Evolutionary conservation across 2,888 invertebrate species (phyloP).

Genomic region (Ormia ochracea): DNA sequence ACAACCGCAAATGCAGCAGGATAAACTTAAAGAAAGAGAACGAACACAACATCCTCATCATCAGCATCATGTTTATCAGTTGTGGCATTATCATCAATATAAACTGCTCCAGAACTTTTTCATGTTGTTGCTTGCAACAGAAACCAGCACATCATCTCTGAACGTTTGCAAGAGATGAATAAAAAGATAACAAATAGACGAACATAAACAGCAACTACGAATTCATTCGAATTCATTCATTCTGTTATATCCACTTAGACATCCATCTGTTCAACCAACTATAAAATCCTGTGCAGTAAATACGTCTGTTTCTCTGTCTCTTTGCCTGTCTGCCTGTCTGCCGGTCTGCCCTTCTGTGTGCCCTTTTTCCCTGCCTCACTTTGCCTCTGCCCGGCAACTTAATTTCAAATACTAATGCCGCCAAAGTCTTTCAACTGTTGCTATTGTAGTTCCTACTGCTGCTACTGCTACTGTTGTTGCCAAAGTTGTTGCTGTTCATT

Average conservation of each 20-base stretch:
- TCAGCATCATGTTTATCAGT: conserved; percentile 40
- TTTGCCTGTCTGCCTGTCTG: neutral
- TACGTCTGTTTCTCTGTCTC: neutral
- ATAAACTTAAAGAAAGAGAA: neutral
- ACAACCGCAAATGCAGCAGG: conserved; percentile 41
- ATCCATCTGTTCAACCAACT: neutral
- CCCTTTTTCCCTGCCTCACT: neutral
- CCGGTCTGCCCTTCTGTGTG: neutral
- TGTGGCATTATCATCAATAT: conserved; percentile 28
- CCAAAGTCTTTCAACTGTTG: conserved; percentile 25
- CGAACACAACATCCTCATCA: conserved; percentile 19
- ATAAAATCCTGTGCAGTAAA: neutral
- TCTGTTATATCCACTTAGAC: neutral
- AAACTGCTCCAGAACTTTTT: conserved; percentile 17
- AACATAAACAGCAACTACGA: neutral
- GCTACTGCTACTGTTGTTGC: neutral
- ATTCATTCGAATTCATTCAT: neutral
- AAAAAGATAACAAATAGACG: conserved; percentile 28
- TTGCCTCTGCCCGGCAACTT: neutral
- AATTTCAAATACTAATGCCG: conserved; percentile 40
- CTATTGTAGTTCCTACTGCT: neutral
- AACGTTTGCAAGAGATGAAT: conserved; percentile 38
- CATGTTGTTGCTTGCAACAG: conserved; percentile 10
- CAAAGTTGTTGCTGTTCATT: conserved; percentile 8
- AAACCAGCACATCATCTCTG: conserved; percentile 29